Base-by-base conservation (phyloP, 2,888 invertebrate species). In the Torymus auratus region DNA sequence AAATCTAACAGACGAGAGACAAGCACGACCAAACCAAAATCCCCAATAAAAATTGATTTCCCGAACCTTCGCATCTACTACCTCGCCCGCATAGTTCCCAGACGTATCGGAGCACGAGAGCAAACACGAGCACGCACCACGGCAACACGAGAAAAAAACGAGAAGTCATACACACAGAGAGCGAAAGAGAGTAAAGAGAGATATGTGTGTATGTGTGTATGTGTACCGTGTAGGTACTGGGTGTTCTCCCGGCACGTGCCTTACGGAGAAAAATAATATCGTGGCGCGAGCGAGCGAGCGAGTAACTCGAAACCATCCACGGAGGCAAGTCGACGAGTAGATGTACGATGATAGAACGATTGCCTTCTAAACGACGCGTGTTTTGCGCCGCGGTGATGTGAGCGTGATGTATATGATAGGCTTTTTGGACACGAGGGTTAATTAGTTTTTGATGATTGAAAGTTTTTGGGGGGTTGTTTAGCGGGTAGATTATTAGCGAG, bases 231-330 rank as follows among this genome's bases (percentile, higher is more conserved):
- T 28, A 28, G 0, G 17, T 10, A 20, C 23, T 52, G 65, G 28
- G 58, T 58, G 65, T 52, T 41, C 13, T 1, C n/a, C 77, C 82
- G 84, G 83, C 85, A 85, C 85, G 86, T 84, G 85, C 83, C 84
- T 71, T 85, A 83, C 80, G 71, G 70, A 62, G 76, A 82, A 78
- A 77, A 83, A 78, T 81, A 83, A 83, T 77, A 81, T 81, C 69
- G 79, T 69, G 76, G 50, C 7, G 28, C 58, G 70, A 61, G 62
- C 55, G 20, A 23, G 55, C 55, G 17, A 20, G 14, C 62, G 15
- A 28, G 73, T 68, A 68, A 73, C 55, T 13, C 53, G 71, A 72
- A 56, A 62, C 72, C 55, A 15, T 17, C 55, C 17, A 7, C 28
- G 28, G 15, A 67, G 67, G n/a, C 55, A 3, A 15, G 62, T 14